These are phyloP conservation scores for Coenonympha arcania DNA, from an alignment of 2,888 invertebrate species.

Conservation along the genomic window DNA sequence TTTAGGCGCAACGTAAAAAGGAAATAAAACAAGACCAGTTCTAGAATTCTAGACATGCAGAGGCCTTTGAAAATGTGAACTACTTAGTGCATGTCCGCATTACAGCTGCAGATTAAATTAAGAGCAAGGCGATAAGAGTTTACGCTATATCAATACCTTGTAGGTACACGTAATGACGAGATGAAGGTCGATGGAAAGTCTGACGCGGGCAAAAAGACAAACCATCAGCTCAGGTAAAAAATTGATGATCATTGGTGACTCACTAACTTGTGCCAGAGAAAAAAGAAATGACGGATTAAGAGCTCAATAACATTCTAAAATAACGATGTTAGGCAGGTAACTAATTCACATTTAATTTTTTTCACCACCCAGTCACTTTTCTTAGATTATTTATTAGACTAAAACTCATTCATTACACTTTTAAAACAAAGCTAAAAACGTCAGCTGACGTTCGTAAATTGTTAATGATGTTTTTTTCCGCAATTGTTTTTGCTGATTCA, in stretches of 20 bases:
- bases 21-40: not conserved
- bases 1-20: not conserved
- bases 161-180: conserved; percentile 7
- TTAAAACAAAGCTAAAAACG: too few relatives aligned
- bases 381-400: too few relatives aligned
- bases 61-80: conserved; percentile 4
- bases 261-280: conserved; percentile 18
- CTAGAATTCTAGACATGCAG: not conserved
- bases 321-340: not conserved
- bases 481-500: not conserved
- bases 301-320: not conserved
- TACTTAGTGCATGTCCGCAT: conserved; percentile 2
- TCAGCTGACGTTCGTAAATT: too few relatives aligned
- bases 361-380: not conserved
- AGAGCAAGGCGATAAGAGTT: conserved; percentile 13
- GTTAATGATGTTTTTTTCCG: not conserved
- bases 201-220: conserved; percentile 29
- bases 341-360: not conserved
- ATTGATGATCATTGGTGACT: conserved; percentile 6
- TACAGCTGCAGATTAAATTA: not conserved
- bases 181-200: conserved; percentile 46
- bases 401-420: too few relatives aligned
- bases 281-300: not conserved
- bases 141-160: conserved; percentile 7
- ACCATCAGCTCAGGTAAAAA: conserved; percentile 12